Evolutionary conservation across 2,888 invertebrate genomes (phyloP), one percentile per base, ranked within the genome.

Genomic region (Drosophila multiciliata): DNA sequence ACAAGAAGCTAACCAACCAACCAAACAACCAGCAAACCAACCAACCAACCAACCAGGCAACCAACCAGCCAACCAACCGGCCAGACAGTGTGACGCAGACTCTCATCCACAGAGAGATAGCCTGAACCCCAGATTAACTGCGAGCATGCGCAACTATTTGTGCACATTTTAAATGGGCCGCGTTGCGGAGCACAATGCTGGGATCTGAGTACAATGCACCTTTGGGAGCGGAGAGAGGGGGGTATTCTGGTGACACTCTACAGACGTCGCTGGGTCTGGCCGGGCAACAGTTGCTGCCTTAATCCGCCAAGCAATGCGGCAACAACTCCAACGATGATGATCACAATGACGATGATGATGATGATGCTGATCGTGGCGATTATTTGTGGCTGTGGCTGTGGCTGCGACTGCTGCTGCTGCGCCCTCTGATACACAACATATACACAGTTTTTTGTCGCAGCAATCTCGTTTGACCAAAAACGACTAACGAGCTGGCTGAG

Each of bases 401-500:
- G 68, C 75, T 7, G 15, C 15, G 12, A 7, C 45, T 20, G 15
- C 15, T 32, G 12, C 12, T 52, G 72, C 58, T 80, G 80, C 78
- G 75, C 83, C 84, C 89, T 82, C 73, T 63, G 78, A 78, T 88
- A 73, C 70, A 59, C 72, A 74, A 73, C 67, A 71, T 67, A 89
- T 76, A 78, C 68, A 75, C 58, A 65, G 73, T 58, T 72, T 67
- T 87, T 82, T 87, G 85, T 89, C 80, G 78, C 73, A 66, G 74
- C 75, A 67, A 82, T 80, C 87, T 81, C 63, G 80, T 78, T 74
- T 87, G 88, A 87, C 83, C 80, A 79, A 84, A 87, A 86, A 84
- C 89, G 87, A 89, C 91, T 91, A 91, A 91, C 91, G 91, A 91
- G 92, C 90, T 92, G 87, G 73, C 82, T 55, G 87, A 76, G 81